Percentiles rank a stretch among this genome's conserved stretches.
Evolutionary conservation across 2,888 invertebrate species (phyloP).

Genomic region (Willowsia nigromaculata): DNA sequence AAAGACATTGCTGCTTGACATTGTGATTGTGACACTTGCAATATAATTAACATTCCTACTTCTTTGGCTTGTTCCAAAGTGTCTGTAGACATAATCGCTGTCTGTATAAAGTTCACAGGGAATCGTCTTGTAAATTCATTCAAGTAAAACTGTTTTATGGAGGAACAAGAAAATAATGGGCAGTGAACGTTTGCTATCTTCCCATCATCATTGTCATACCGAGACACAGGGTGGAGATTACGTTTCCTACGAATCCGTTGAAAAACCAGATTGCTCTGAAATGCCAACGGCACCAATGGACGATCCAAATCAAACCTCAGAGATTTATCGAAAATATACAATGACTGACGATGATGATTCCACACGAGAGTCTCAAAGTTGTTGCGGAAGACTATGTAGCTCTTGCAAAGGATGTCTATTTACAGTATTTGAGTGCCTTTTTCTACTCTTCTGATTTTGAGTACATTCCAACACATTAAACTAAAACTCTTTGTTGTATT

Average conservation of each 20-base stretch:
- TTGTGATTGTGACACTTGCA: no score
- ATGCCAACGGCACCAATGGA: constrained; percentile 23
- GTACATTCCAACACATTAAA: not conserved
- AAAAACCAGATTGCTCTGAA: constrained; percentile 39
- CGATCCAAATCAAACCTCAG: not conserved
- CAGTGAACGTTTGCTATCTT: constrained; percentile 49
- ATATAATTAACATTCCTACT: no score
- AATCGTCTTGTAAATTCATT: no score
- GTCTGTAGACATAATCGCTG: no score
- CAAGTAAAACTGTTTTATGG: not conserved
- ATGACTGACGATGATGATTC: constrained; percentile 54
- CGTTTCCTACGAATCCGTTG: constrained; percentile 36
- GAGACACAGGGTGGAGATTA: constrained; percentile 35
- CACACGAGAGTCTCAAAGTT: not conserved
- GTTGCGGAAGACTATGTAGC: constrained; percentile 43
- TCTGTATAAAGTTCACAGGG: no score
- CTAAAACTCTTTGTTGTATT: not conserved
- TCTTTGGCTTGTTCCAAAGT: no score
- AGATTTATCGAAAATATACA: constrained; percentile 56
- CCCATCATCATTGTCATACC: constrained; percentile 34
- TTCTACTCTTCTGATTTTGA: constrained; percentile 39
- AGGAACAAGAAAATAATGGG: constrained; percentile 30
- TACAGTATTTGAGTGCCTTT: constrained; percentile 59
- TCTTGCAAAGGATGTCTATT: constrained; percentile 54
- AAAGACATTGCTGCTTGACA: no score